phyloP scores from a whole-genome alignment of 2,113 vertebrate genomes.

The Neotragus moschatus region DNA sequence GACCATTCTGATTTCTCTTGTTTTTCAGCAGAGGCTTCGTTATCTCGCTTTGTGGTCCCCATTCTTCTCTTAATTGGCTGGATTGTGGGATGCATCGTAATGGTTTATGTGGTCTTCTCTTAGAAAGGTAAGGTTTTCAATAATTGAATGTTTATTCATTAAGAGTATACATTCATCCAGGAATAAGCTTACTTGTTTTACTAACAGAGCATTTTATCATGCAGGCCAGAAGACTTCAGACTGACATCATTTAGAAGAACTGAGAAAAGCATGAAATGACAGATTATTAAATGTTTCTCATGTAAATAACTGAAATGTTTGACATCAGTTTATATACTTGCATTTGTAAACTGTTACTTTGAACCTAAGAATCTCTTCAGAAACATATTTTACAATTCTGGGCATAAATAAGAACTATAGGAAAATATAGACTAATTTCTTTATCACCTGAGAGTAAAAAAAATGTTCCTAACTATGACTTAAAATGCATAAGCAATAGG shows the following conservation, averaged over 20 bases:
- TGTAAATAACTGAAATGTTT: neutral
- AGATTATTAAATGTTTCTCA: slow-evolving; percentile 39
- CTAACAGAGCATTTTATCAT: slow-evolving; percentile 53
- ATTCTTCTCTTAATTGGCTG: slow-evolving; percentile 83
- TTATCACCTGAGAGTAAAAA: neutral
- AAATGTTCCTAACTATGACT: neutral
- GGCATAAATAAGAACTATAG: neutral
- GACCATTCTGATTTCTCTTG: neutral
- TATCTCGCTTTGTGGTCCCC: slow-evolving; percentile 74
- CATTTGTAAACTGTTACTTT: neutral
- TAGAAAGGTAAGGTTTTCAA: slow-evolving; percentile 69
- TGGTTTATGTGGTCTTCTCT: slow-evolving; percentile 85
- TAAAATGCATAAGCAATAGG: neutral
- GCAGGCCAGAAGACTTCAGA: slow-evolving; percentile 74
- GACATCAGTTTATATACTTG: neutral
- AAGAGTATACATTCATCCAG: neutral
- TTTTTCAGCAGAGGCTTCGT: slow-evolving; percentile 49
- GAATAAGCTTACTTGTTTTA: neutral
- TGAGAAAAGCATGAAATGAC: slow-evolving; percentile 24
- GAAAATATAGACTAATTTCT: neutral
- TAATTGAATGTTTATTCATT: neutral
- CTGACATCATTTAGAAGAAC: slow-evolving; percentile 51
- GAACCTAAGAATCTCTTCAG: neutral
- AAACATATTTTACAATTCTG: neutral
- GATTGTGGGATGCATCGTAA: slow-evolving; percentile 82